A percentile compares a stretch with the other conserved stretches of the same genome.
Conservation (phyloP, 2,797 vertebrate genomes). For the Spheniscus humboldti region DNA sequence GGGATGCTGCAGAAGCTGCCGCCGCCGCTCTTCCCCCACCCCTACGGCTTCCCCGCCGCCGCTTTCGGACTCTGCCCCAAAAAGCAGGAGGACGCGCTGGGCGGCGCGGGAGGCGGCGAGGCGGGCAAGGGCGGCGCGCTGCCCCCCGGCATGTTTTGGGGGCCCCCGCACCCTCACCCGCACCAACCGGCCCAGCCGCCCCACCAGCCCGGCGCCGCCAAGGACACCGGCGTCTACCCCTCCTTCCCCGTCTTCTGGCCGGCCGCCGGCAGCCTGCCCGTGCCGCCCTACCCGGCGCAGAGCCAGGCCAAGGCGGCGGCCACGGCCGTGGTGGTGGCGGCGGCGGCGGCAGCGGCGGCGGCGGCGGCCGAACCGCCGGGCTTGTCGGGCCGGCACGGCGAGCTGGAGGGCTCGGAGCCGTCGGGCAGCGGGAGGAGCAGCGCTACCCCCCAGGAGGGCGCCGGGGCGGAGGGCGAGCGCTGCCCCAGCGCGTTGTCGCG, state of each 20-base stretch:
- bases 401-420: conserved; percentile 33
- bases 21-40: conserved; percentile 92
- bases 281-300: conserved; percentile 84
- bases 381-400: background rate
- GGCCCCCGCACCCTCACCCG: conserved; percentile 55
- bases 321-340: conserved; percentile 66
- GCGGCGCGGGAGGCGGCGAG: conserved; percentile 67
- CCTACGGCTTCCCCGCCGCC: conserved; percentile 86
- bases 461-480: conserved; percentile 38
- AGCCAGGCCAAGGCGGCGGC: conserved; percentile 76
- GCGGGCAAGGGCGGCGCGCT: conserved; percentile 62
- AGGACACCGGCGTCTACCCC: conserved; percentile 85
- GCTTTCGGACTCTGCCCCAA: conserved; percentile 91
- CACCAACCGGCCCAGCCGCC: conserved; percentile 69
- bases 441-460: conserved; percentile 55
- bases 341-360: conserved; percentile 54
- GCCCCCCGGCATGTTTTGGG: conserved; percentile 85
- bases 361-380: background rate
- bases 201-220: conserved; percentile 72
- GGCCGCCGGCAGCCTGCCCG: conserved; percentile 83
- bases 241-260: conserved; percentile 95
- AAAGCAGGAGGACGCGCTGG: conserved; percentile 81
- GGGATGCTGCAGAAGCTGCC: conserved; percentile 92
- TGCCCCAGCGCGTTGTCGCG: conserved; percentile 44
- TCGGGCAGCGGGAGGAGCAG: conserved; percentile 41